These are phyloP conservation scores for Crambe crambe DNA, from an alignment of 37 sponge, comb jelly and placozoan genomes.

Conservation along the genomic window DNA sequence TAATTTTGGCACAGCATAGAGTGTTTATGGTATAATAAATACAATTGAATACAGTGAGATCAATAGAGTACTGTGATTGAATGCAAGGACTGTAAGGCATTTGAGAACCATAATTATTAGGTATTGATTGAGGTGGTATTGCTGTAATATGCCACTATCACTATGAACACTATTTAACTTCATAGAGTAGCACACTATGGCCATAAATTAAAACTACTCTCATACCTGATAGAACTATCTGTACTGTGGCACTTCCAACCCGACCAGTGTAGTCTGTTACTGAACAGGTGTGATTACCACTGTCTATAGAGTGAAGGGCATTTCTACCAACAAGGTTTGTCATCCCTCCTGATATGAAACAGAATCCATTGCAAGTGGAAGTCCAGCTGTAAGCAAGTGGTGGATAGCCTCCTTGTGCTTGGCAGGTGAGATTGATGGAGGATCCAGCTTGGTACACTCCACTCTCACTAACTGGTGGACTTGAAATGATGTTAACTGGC, in stretches of 20 bases:
- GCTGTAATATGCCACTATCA: too few species aligned
- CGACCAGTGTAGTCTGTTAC: constrained; percentile 11
- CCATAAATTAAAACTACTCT: not conserved
- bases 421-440: constrained; percentile 6
- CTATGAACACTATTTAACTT: not conserved
- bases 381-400: constrained; percentile 9
- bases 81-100: too few species aligned
- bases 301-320: constrained; percentile 13
- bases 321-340: not conserved
- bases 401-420: not conserved
- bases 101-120: too few species aligned
- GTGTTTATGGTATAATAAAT: too few species aligned
- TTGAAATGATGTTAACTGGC: not conserved
- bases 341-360: not conserved
- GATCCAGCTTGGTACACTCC: constrained; percentile 12
- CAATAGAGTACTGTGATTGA: too few species aligned
- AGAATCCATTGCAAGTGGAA: constrained; percentile 14
- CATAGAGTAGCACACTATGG: too few species aligned
- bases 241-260: constrained; percentile 7
- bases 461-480: not conserved
- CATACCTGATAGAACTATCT: constrained; percentile 8
- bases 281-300: constrained; percentile 24
- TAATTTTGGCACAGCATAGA: too few species aligned
- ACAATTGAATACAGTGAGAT: too few species aligned
- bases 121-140: too few species aligned